Conservation (phyloP, 2,113 vertebrate genomes). For the Ancistrus triradiatus region DNA sequence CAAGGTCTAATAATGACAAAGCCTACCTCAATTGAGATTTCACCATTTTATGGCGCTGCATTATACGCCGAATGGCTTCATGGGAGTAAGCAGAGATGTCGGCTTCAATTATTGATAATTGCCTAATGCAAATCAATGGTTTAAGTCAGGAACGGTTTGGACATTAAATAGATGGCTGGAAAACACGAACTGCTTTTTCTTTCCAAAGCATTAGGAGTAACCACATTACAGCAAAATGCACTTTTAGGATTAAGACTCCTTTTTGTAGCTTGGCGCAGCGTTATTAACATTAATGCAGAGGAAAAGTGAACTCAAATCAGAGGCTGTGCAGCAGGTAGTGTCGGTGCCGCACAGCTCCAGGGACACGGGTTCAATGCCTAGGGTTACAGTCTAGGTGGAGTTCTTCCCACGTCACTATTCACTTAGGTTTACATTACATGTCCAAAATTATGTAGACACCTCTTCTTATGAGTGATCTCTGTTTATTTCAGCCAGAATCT, state of each 20-base stretch:
- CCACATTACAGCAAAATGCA: background rate
- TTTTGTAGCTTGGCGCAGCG: background rate
- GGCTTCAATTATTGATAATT: constrained; percentile 6
- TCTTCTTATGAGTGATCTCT: no score
- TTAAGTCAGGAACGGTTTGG: background rate
- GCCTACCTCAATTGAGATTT: constrained; percentile 5
- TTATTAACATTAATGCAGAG: no score
- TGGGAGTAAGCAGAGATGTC: background rate
- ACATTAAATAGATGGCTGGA: background rate
- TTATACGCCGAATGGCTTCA: constrained; percentile 8
- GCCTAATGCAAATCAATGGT: background rate
- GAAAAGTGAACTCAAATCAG: no score
- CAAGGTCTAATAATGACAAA: background rate
- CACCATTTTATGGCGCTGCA: constrained; percentile 12
- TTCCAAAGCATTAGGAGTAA: background rate
- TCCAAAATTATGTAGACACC: no score
- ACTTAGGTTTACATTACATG: no score
- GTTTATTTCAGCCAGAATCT: no score
- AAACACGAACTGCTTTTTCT: background rate
- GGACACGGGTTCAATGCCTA: no score
- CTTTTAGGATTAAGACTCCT: background rate
- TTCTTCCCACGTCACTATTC: no score
- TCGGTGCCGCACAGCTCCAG: no score
- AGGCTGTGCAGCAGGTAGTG: no score
- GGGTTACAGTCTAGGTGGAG: no score